Base-by-base conservation (phyloP, 2,888 invertebrate species). In the Steromphala cineraria region DNA sequence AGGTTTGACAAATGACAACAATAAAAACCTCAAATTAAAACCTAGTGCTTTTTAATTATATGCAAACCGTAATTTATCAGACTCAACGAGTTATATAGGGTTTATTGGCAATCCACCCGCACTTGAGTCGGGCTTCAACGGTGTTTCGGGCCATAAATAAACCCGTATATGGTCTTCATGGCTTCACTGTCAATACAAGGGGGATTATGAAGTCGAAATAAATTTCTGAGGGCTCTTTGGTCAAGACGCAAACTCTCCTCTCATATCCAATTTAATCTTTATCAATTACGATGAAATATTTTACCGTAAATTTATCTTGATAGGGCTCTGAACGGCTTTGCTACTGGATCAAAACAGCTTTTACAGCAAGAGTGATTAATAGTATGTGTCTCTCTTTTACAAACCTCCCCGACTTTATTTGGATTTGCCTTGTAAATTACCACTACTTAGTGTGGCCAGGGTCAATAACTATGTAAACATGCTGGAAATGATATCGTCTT, bases 21-120 rank as follows among this genome's bases (percentile, higher is more conserved):
- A 81, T 81, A 81, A 81, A 81, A 81, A 79, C 78, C 53, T 81
- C 81, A 78, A 81, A 81, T 81, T 81, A 79, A 81, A 81, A 81
- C 55, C 67, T 74, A 79, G 81, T 62, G 67, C 53, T 81, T 78
- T 81, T 81, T 79, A 81, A 81, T 79, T 78, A 74, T 78, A 75
- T 78, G 67, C 62, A 62, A 71, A 53, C 52, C 53, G 75, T 67
- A 67, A 67, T 78, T 81, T 81, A 81, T 81, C 75, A 71, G 62
- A 53, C 55, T 7, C 56, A 53, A 55, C 53, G 78, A 75, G 75
- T 78, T 75, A 75, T 62, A 67, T 56, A 31, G 53, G 78, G 53
- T 79, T 79, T 79, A 79, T 81, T 67, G 78, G 53, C 81, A 55
- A 78, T 62, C 78, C 67, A 78, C 75, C 75, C 40, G 75, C 75